Percentiles rank a stretch among this genome's conserved stretches.
Conservation (phyloP, 2,888 invertebrate species). For the Zhuqinia jingwanae region DNA sequence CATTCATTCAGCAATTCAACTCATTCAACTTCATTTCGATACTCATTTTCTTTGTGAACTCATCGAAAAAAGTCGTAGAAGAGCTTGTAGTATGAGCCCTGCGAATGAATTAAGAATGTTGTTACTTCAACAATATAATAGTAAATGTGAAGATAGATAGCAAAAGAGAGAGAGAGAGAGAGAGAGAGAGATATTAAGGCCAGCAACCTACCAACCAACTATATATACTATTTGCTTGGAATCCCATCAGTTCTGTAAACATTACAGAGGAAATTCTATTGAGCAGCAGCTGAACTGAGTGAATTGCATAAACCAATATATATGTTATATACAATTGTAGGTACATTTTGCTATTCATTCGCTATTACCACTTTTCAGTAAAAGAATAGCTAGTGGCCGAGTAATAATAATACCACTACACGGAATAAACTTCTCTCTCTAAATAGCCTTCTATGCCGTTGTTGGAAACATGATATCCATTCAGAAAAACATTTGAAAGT, state of each 20-base stretch:
- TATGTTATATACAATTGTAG: no score
- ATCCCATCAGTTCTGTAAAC: conserved; percentile 62
- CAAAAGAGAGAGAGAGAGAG: no score
- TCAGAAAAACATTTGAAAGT: conserved; percentile 59
- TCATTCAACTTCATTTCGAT: conserved; percentile 57
- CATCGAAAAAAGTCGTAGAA: conserved; percentile 48
- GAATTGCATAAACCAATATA: conserved; percentile 53
- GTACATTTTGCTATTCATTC: not conserved
- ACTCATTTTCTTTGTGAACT: conserved; percentile 47
- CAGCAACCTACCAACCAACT: not conserved
- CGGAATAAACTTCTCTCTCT: not conserved
- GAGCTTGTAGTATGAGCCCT: conserved; percentile 12
- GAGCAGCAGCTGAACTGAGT: not conserved
- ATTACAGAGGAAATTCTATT: not conserved
- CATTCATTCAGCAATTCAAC: conserved; percentile 36
- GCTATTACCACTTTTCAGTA: conserved; percentile 18
- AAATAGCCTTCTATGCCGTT: not conserved
- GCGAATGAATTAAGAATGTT: conserved; percentile 64
- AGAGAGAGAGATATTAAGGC: not conserved
- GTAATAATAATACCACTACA: conserved; percentile 26
- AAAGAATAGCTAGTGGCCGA: conserved; percentile 52
- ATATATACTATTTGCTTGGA: conserved; percentile 47
- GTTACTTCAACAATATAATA: conserved; percentile 1
- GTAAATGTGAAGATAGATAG: no score
- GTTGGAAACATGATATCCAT: conserved; percentile 52